These are phyloP conservation scores for Sinella curviseta DNA, from an alignment of 1,140 invertebrate genomes.

Conservation along the genomic window DNA sequence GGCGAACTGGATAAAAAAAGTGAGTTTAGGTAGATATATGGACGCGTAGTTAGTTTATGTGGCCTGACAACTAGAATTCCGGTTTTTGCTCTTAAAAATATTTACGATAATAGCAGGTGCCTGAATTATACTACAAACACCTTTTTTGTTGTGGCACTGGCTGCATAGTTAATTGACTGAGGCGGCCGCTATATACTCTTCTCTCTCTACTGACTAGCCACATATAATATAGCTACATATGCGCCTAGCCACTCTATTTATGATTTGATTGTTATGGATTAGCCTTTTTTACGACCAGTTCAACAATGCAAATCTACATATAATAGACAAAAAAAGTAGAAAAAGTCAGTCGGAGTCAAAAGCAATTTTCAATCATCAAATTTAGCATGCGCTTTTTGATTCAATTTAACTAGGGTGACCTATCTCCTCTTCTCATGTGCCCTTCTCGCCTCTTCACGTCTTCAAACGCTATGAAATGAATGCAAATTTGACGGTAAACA, in stretches of 20 bases:
- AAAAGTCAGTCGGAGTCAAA: not conserved
- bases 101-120: slow-evolving; percentile 24
- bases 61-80: slow-evolving; percentile 9
- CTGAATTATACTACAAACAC: slow-evolving; percentile 22
- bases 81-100: slow-evolving; percentile 26
- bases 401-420: not conserved
- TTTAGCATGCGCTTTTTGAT: not conserved
- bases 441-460: too few species aligned
- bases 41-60: not conserved
- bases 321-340: not conserved
- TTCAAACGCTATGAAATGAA: not conserved
- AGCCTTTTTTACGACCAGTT: not conserved
- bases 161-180: slow-evolving; percentile 15
- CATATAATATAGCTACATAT: not conserved
- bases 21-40: not conserved
- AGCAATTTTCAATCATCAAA: not conserved
- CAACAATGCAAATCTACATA: slow-evolving; percentile 19
- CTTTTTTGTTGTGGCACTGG: slow-evolving; percentile 12
- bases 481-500: not conserved
- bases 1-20: not conserved
- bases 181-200: not conserved
- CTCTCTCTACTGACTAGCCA: not conserved
- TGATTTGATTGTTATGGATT: slow-evolving; percentile 25
- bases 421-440: not conserved
- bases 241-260: not conserved